A percentile compares a stretch with the other conserved stretches of the same genome.
These are phyloP conservation scores for Rhinoraja longicauda DNA, from an alignment of 2,797 vertebrate genomes.

Conservation along the genomic window DNA sequence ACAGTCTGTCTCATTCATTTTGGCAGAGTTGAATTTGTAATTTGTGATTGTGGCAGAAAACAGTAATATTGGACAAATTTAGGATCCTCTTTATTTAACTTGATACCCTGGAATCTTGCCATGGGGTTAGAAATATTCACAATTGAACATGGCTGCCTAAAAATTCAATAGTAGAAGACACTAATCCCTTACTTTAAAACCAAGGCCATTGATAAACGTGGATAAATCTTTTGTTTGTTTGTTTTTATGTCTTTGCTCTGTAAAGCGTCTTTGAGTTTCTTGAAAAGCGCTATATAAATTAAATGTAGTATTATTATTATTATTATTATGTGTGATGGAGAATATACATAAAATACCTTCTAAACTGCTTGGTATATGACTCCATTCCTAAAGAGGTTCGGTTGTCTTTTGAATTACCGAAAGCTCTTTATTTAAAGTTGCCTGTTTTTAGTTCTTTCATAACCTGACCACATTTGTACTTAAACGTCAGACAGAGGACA, in stretches of 20 bases:
- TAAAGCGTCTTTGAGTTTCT: no score
- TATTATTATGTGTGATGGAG: background rate
- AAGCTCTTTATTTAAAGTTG: background rate
- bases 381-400: background rate
- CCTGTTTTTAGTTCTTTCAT: background rate
- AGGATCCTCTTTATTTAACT: background rate
- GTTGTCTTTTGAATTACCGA: background rate
- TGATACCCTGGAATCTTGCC: background rate
- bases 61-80: background rate
- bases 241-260: no score
- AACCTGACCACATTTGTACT: background rate
- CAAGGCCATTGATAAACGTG: background rate
- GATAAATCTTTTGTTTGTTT: no score
- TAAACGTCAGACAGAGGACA: background rate
- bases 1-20: background rate
- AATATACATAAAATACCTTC: background rate
- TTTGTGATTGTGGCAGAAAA: background rate
- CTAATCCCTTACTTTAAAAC: background rate
- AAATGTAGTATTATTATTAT: no score
- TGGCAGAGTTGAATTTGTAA: background rate
- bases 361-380: background rate
- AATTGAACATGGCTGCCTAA: background rate
- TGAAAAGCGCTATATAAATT: no score
- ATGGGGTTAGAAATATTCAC: background rate
- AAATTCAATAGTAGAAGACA: background rate